Evolutionary conservation across 2,797 vertebrate species (phyloP), one percentile per base, ranked within the genome.

Genomic region (Halcyon leucocephala): DNA sequence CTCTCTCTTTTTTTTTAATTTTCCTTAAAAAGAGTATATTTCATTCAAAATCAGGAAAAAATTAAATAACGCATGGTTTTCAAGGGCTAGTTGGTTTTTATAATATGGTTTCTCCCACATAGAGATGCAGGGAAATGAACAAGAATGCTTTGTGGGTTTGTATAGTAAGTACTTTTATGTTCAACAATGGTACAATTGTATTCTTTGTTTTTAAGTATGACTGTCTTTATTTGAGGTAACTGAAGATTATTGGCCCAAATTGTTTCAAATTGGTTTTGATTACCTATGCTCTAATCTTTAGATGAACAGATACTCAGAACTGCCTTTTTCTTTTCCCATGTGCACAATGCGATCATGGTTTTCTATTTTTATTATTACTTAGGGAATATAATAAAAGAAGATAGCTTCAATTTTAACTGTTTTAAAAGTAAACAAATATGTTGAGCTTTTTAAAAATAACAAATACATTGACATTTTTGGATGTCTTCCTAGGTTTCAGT

Each of bases 381-480:
- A 74, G 77, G 39, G 71, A 95, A 95, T 76, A 89, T 67, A 94
- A 97, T 92, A 84, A 91, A 90, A 86, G 95, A 95, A 94, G 67
- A 96, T 90, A 52, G 60, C 48, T 97, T 89, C 55, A 62, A 93
- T 96, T 97, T 97, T 95, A 97, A 93, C 92, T 93, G 82, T 86
- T 96, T 97, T 93, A 82, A 95, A 97, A 96, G 60, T 95, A 97
- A 97, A 94, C 92, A 95, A 97, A 97, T 94, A 93, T 62, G 79
- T 86, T 92, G 83, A 95, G 92, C 90, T 73, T 91, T 94, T 95
- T 86, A 82, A 96, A 97, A 97, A 97, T 97, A 95, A 70, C 62
- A 93, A 84, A 95, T 95, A 77, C 89, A 78, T 57, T 89, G 93
- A 78, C 70, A 84, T 91, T 95, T 95, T 95, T 93, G 94, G 78